phyloP scores from a whole-genome alignment of 2,797 vertebrate species.

The Pempheris klunzingeri region DNA sequence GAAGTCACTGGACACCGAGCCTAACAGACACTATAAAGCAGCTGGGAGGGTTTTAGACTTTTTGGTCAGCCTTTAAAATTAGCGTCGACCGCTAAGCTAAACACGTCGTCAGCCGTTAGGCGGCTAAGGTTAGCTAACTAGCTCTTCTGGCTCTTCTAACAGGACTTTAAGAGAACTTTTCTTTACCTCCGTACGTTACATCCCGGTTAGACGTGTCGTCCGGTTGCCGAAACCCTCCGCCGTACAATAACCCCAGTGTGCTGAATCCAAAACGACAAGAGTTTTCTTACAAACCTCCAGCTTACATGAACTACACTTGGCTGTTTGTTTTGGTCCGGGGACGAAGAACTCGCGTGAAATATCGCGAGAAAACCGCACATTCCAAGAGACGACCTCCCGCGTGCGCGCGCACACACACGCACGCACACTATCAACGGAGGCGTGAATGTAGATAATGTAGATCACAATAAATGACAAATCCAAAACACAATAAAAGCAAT shows the following conservation, averaged over 20 bases:
- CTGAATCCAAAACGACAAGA: fast-evolving
- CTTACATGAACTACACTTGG: background rate
- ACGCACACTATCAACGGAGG: background rate
- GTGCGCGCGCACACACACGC: background rate
- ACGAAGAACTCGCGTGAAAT: slow-evolving; percentile 30
- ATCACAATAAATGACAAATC: background rate
- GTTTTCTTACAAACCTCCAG: background rate
- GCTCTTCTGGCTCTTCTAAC: background rate
- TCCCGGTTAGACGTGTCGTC: slow-evolving; percentile 5
- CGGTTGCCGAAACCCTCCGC: background rate
- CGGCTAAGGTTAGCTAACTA: slow-evolving; percentile 32
- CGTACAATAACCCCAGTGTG: no score
- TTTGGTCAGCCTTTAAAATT: slow-evolving; percentile 23
- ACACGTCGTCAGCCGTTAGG: background rate
- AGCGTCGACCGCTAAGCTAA: slow-evolving; percentile 31
- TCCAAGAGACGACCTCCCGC: background rate
- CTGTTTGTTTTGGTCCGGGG: slow-evolving; percentile 58
- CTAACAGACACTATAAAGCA: background rate
- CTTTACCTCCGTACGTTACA: slow-evolving; percentile 60
- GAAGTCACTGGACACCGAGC: background rate
- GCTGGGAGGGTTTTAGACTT: slow-evolving; percentile 14
- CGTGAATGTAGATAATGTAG: no score
- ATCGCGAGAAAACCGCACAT: slow-evolving; percentile 57
- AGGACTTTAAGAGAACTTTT: background rate
- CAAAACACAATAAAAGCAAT: background rate